These are phyloP conservation scores for Gymnopithys bicolor DNA, from an alignment of 2,797 vertebrate genomes.

Conservation along the genomic window DNA sequence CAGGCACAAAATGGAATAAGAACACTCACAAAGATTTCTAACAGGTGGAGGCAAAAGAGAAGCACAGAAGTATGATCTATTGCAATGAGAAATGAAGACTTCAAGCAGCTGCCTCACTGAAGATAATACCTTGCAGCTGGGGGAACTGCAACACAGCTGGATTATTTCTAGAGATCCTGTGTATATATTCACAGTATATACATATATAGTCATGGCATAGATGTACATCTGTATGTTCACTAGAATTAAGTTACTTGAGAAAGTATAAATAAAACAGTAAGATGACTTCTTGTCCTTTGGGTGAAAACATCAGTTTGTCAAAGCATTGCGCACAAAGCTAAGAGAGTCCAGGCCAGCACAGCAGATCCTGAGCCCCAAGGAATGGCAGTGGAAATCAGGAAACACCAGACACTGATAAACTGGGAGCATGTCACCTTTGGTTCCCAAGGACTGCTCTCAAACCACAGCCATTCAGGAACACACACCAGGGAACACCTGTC, in stretches of 20 bases:
- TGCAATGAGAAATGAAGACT: slow-evolving; percentile 25
- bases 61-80: background rate
- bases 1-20: background rate
- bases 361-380: background rate
- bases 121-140: background rate
- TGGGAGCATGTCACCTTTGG: background rate
- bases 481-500: background rate
- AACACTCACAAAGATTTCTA: background rate
- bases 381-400: background rate
- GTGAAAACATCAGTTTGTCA: background rate
- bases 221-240: background rate
- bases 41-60: background rate
- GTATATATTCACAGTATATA: background rate
- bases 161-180: background rate
- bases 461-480: background rate
- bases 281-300: background rate
- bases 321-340: background rate
- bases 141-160: slow-evolving; percentile 43
- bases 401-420: background rate
- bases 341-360: background rate
- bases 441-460: background rate
- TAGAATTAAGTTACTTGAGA: background rate
- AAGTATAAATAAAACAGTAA: background rate
- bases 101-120: background rate
- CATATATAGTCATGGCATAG: background rate